These are phyloP conservation scores for Pristionchus arcanus DNA, from an alignment of 2,888 invertebrate genomes.

Conservation along the genomic window DNA sequence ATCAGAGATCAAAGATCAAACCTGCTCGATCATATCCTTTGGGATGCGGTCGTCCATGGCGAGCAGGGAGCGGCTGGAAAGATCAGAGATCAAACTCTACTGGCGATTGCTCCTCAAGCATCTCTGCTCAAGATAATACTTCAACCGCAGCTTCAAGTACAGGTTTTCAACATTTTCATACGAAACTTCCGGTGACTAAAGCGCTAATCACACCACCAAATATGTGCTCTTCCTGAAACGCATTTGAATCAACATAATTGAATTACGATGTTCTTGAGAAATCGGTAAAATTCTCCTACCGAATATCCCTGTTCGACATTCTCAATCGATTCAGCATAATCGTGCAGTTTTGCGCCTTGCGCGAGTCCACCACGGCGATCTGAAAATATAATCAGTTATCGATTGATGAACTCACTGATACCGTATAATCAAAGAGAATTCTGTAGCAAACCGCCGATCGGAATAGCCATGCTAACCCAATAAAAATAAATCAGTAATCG, in stretches of 20 bases:
- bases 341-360: slow-evolving; percentile 97
- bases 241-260: too few species aligned
- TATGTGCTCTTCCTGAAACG: too few species aligned
- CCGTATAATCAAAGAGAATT: not conserved
- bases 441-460: too few species aligned
- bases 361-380: slow-evolving; percentile 89
- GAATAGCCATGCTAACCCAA: not conserved
- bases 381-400: slow-evolving; percentile 49
- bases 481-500: not conserved
- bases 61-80: slow-evolving; percentile 88
- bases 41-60: slow-evolving; percentile 96
- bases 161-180: too few species aligned
- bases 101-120: slow-evolving; percentile 94
- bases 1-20: slow-evolving; percentile 60
- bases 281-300: not conserved
- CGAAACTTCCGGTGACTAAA: too few species aligned
- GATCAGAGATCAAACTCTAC: slow-evolving; percentile 83
- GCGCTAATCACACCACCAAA: too few species aligned
- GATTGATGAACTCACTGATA: not conserved
- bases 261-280: not conserved
- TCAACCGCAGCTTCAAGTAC: too few species aligned
- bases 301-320: slow-evolving; percentile 89
- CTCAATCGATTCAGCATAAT: slow-evolving; percentile 95
- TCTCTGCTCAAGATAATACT: too few species aligned
- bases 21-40: slow-evolving; percentile 97